Percentiles rank a stretch among this genome's conserved stretches.
Conservation (phyloP, 2,888 invertebrate genomes). For the Colletes collaris region DNA sequence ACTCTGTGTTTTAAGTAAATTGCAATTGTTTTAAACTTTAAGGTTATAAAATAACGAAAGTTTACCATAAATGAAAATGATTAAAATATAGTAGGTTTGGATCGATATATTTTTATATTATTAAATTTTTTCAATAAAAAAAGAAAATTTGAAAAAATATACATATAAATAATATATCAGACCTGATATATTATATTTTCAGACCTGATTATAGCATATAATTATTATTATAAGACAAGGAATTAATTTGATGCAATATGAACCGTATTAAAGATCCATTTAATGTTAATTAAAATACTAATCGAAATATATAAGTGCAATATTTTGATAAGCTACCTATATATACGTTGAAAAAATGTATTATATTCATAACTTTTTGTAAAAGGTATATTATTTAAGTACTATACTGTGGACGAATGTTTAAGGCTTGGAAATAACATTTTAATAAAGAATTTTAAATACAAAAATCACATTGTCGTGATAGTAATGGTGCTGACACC, state of each 20-base stretch:
- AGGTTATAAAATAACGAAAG: neutral
- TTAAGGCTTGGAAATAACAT: neutral
- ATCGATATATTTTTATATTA: slow-evolving; percentile 32
- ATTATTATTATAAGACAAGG: too few species aligned
- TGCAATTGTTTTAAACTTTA: neutral
- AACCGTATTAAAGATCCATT: neutral
- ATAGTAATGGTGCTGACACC: neutral
- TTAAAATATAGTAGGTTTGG: slow-evolving; percentile 26
- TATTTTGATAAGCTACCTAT: slow-evolving; percentile 13
- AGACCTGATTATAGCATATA: neutral
- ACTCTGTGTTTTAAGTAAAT: slow-evolving; percentile 3
- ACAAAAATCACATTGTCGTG: neutral
- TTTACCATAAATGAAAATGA: neutral
- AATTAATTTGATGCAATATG: slow-evolving; percentile 8
- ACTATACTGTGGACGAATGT: neutral
- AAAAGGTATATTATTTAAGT: slow-evolving; percentile 7
- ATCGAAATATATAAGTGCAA: slow-evolving; percentile 23
- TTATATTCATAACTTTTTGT: slow-evolving; percentile 1
- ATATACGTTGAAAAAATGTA: neutral
- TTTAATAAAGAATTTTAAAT: slow-evolving; percentile 2
- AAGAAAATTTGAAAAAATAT: slow-evolving; percentile 19
- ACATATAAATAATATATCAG: neutral
- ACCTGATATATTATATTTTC: slow-evolving; percentile 9
- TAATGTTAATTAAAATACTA: neutral
- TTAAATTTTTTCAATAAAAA: slow-evolving; percentile 8